Evolutionary conservation across 2,113 vertebrate species (phyloP), one percentile per base, ranked within the genome.

Genomic region (Mastomys natalensis): DNA sequence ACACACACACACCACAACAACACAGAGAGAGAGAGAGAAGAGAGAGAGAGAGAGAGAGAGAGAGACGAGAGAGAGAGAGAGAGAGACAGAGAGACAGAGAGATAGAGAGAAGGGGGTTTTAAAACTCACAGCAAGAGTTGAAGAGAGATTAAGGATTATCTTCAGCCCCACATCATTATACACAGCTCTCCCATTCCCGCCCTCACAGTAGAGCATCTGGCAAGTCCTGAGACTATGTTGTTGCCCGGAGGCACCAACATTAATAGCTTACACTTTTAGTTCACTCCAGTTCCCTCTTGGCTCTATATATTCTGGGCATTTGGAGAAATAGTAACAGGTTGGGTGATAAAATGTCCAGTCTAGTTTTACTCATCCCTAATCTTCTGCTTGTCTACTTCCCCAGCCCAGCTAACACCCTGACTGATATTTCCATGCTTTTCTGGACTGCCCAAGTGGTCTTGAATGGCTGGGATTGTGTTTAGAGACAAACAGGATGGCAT

Each of bases 401-500:
- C 4, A 73, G 68, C 40, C 40, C 26, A 58, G 2, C 66, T 48
- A 11, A 60, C 2, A 12, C 22, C 53, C 7, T 73, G n/a, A 72
- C 51, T 60, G 53, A 84, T 84, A 11, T 9, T 43, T 73, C 37
- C 22, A 86, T 4, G 40, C 26, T 16, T 8, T 11, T 89, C 55
- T 92, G 82, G 60, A 4, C 40, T 45, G 84, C 70, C 55, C 15
- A 89, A 68, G n/a, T 70, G 16, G 64, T 62, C 80, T 53, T 90
- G 34, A 29, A 89, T 60, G 12, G n/a, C 58, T 29, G 51, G 12
- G 37, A 34, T 17, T 90, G 22, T 72, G 81, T 84, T 90, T 73
- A 94, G 51, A 94, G 58, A 45, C 37, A 81, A 89, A 92, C 21
- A 80, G 40, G 64, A 34, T 74, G 34, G 34, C 53, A 37, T 48